A percentile compares a stretch with the other conserved stretches of the same genome.
Evolutionary conservation across 2,797 vertebrate genomes (phyloP).

Genomic region (Alfaro cultratus): DNA sequence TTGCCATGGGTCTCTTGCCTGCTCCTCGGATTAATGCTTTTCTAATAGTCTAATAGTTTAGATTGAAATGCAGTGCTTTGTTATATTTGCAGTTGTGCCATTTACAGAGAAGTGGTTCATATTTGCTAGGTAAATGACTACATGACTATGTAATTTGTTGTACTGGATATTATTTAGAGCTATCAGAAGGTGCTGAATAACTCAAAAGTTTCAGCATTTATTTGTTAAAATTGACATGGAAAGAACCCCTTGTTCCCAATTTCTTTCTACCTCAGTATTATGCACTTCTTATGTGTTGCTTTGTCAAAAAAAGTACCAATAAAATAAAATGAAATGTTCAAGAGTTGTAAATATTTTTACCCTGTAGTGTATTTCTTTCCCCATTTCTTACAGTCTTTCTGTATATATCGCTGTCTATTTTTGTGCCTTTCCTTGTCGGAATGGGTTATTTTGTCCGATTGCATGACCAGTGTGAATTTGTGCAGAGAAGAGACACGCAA

Average conservation of each 20-base stretch:
- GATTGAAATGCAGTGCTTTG: background rate
- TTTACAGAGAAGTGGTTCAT: background rate
- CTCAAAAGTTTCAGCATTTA: background rate
- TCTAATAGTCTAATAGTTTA: background rate
- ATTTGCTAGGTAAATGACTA: background rate
- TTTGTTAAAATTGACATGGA: background rate
- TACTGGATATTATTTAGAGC: background rate
- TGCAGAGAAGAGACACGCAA: constrained; percentile 36
- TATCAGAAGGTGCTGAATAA: background rate
- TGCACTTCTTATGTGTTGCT: background rate
- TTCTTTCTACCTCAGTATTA: background rate
- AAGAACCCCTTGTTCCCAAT: background rate
- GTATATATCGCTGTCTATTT: constrained; percentile 24
- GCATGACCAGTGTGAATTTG: constrained; percentile 36
- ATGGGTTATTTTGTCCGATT: constrained; percentile 26
- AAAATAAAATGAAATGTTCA: background rate
- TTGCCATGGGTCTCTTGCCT: background rate
- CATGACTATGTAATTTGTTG: background rate
- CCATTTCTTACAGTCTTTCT: constrained; percentile 12
- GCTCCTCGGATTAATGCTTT: background rate
- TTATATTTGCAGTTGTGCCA: background rate
- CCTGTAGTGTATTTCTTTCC: background rate
- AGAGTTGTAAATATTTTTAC: background rate
- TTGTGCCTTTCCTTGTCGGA: constrained; percentile 15
- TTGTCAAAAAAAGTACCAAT: background rate